These are phyloP conservation scores for Amphipoea lucens DNA, from an alignment of 2,888 invertebrate genomes.

Conservation along the genomic window DNA sequence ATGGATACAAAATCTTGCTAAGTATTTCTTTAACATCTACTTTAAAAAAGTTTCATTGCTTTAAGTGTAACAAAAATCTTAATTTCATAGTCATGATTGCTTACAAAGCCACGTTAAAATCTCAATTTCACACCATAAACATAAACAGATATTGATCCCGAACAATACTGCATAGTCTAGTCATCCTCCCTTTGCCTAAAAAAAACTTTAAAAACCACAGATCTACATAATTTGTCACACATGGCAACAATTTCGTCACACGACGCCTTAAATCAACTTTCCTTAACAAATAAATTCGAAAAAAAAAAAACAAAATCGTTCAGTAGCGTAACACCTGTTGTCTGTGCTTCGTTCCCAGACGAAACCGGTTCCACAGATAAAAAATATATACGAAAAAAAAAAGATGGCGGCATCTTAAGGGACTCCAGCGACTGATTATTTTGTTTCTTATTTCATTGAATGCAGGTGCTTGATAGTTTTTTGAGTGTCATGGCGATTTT, in stretches of 20 bases:
- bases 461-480: conserved; percentile 74
- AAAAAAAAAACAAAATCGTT: conserved; percentile 70
- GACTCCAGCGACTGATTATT: conserved; percentile 74
- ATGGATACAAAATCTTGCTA: background rate
- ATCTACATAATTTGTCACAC: conserved; percentile 70
- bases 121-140: conserved; percentile 60
- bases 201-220: conserved; percentile 54
- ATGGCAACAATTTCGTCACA: conserved; percentile 69
- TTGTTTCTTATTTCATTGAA: conserved; percentile 80
- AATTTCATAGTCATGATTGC: conserved; percentile 37
- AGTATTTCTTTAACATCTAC: background rate
- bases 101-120: conserved; percentile 35
- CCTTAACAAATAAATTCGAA: conserved; percentile 66
- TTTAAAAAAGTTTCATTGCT: background rate
- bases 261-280: conserved; percentile 71
- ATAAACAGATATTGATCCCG: conserved; percentile 22
- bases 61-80: conserved; percentile 6
- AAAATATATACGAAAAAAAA: conserved; percentile 72
- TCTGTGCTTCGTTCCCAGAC: conserved; percentile 82
- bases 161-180: conserved; percentile 34
- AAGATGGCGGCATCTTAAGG: conserved; percentile 74
- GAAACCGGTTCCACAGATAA: conserved; percentile 82
- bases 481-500: conserved; percentile 67
- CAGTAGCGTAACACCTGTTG: conserved; percentile 87
- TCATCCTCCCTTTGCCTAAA: conserved; percentile 28